Conservation (phyloP, 2,113 vertebrate genomes). For the Alexandromys fortis region DNA sequence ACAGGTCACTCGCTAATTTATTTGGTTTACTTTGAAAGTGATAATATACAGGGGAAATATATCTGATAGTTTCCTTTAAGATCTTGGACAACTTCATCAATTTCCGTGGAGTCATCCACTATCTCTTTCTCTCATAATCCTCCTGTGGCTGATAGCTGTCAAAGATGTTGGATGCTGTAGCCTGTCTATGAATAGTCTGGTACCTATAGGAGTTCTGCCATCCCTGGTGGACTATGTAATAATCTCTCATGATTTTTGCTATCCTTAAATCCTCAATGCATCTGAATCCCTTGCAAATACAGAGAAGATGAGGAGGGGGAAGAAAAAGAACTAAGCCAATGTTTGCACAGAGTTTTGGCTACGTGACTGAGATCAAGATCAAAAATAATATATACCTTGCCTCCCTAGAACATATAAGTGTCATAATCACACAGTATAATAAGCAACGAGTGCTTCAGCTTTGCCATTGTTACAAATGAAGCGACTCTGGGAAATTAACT, state of each 20-base stretch:
- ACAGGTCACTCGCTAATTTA: slow-evolving; percentile 20
- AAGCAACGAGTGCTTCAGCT: neutral
- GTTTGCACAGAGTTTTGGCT: neutral
- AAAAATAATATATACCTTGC: neutral
- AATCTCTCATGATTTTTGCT: neutral
- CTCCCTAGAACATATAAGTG: neutral
- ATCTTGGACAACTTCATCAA: neutral
- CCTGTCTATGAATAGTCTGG: neutral
- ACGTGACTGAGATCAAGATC: neutral
- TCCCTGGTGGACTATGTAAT: neutral
- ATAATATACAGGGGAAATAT: neutral
- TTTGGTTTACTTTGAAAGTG: slow-evolving; percentile 42
- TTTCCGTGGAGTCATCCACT: neutral
- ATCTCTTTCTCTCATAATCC: neutral
- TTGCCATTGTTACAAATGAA: slow-evolving; percentile 11
- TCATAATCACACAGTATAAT: neutral
- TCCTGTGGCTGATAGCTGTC: neutral
- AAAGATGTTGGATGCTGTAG: neutral
- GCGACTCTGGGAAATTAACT: neutral
- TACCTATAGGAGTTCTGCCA: neutral
- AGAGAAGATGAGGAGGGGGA: neutral
- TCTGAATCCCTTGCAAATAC: neutral
- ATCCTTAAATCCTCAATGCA: neutral
- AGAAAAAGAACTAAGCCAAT: neutral
- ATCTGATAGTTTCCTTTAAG: slow-evolving; percentile 21